phyloP scores from a whole-genome alignment of 2,113 vertebrate species.

The Alouatta palliata region DNA sequence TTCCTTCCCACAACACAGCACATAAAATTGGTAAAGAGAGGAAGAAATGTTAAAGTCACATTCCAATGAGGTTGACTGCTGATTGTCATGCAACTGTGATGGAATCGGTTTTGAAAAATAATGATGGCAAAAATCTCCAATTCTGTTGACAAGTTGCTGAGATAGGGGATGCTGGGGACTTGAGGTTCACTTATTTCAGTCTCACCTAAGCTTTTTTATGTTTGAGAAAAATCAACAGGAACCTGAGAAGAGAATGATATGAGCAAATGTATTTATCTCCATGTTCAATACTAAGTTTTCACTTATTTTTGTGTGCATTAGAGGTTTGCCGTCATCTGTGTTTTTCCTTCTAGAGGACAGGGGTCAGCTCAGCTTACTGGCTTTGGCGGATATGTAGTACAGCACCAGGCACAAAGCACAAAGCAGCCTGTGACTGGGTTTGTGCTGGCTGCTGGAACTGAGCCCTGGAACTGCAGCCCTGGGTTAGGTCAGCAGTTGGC shows the following conservation, averaged over 20 bases:
- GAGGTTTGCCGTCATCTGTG: slow-evolving; percentile 34
- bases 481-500: slow-evolving; percentile 42
- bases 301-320: not conserved
- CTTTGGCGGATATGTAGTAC: slow-evolving; percentile 19
- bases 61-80: not conserved
- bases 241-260: not conserved
- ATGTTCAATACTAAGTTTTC: not conserved
- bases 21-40: not conserved
- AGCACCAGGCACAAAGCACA: slow-evolving; percentile 29
- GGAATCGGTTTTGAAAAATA: slow-evolving; percentile 36
- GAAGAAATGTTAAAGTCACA: not conserved
- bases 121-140: not conserved
- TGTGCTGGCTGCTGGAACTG: slow-evolving; percentile 41
- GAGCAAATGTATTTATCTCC: slow-evolving; percentile 32
- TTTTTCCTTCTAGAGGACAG: slow-evolving; percentile 47
- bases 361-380: slow-evolving; percentile 37
- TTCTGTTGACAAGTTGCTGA: not conserved
- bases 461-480: slow-evolving; percentile 65
- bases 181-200: slow-evolving; percentile 20
- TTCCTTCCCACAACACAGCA: not conserved
- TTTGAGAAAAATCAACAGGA: slow-evolving; percentile 31
- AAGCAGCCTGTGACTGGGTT: slow-evolving; percentile 24
- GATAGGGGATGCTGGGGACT: not conserved
- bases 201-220: slow-evolving; percentile 50
- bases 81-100: not conserved